phyloP scores from a whole-genome alignment of 1,140 invertebrate species.

The Andricus grossulariae region DNA sequence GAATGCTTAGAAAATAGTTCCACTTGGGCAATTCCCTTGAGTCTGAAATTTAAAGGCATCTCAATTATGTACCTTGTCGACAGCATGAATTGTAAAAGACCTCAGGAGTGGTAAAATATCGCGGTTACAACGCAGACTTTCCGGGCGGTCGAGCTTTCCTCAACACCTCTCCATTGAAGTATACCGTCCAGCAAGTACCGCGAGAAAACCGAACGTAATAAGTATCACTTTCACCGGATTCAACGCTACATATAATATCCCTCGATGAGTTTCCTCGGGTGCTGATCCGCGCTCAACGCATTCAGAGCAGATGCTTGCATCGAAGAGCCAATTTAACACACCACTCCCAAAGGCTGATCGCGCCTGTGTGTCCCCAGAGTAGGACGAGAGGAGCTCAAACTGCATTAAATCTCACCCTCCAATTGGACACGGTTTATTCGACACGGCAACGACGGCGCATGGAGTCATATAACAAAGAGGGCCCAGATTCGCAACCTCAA shows the following conservation, averaged over 20 bases:
- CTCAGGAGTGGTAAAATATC: slow-evolving; percentile 1
- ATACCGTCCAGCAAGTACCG: not conserved
- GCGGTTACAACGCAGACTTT: slow-evolving; percentile 10
- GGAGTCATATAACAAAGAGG: slow-evolving; percentile 12
- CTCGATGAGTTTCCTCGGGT: not conserved
- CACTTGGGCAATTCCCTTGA: not conserved
- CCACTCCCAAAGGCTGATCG: not conserved
- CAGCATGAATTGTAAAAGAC: slow-evolving; percentile 21
- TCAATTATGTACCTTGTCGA: not conserved
- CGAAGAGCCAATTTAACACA: slow-evolving; percentile 14
- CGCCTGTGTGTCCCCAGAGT: not conserved
- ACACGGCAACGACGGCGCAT: slow-evolving; percentile 2
- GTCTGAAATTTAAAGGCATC: not conserved
- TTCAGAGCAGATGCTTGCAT: slow-evolving; percentile 12
- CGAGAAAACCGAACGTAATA: slow-evolving; percentile 1
- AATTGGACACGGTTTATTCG: slow-evolving; percentile 28
- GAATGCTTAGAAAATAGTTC: not conserved
- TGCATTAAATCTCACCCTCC: slow-evolving; percentile 24
- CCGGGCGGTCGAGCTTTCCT: slow-evolving; percentile 16
- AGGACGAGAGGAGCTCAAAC: not conserved
- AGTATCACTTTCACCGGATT: slow-evolving; percentile 24
- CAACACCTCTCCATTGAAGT: slow-evolving; percentile 22
- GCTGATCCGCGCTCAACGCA: not conserved
- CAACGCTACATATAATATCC: not conserved
- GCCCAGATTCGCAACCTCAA: not conserved